Conservation (phyloP, 2,113 vertebrate genomes). For the Phalacrocorax pelagicus region DNA sequence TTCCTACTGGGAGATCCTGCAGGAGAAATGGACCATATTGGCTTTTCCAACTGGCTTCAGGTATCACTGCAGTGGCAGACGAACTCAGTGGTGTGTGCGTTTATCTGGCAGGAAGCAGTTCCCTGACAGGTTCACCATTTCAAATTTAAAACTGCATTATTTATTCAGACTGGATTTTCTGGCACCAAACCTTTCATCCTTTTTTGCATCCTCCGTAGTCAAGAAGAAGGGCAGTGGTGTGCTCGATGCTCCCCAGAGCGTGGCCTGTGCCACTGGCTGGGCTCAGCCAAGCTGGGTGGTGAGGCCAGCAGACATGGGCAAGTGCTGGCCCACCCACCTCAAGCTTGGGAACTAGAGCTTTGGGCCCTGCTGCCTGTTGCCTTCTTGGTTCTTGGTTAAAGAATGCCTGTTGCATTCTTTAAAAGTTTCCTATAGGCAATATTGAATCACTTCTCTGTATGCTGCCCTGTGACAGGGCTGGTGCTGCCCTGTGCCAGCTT, state of each 20-base stretch:
- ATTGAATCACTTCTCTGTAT: not conserved
- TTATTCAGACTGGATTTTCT: constrained; percentile 12
- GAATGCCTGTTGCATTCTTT: not conserved
- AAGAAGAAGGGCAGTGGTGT: not conserved
- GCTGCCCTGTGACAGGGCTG: not conserved
- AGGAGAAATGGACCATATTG: not conserved
- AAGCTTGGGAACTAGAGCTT: not conserved
- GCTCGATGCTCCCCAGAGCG: not conserved
- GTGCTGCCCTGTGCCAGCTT: not conserved
- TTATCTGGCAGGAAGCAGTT: not conserved
- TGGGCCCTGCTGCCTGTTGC: not conserved
- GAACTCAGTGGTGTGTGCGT: not conserved
- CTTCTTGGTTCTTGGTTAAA: too few species aligned
- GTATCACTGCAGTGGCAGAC: not conserved
- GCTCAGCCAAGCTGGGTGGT: not conserved
- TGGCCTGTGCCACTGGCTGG: accelerated
- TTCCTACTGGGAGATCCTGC: not conserved
- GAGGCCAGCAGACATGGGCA: not conserved
- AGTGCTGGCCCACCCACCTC: not conserved
- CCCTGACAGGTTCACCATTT: not conserved
- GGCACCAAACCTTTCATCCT: not conserved
- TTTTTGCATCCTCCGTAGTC: not conserved
- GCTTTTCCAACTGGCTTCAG: not conserved
- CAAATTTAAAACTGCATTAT: not conserved
- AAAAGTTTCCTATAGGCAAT: not conserved